Evolutionary conservation across 2,888 invertebrate species (phyloP).

Genomic region (Leucophora obtusa): DNA sequence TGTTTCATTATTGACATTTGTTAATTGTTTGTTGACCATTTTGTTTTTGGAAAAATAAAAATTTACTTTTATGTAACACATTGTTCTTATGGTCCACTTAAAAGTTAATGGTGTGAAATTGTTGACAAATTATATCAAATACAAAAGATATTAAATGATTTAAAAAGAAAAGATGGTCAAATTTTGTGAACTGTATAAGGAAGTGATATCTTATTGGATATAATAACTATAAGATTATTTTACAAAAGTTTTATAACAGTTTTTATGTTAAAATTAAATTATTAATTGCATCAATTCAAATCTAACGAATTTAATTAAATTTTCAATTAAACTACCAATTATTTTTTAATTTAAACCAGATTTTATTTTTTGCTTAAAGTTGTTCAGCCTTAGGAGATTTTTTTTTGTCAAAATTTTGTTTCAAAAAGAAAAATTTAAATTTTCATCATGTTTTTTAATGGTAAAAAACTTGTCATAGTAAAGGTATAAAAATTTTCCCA

Average conservation of each 20-base stretch:
- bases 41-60: constrained; percentile 34
- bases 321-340: background rate
- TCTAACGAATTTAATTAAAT: too few species aligned
- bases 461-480: constrained; percentile 33
- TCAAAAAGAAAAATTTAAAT: background rate
- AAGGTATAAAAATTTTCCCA: constrained; percentile 54
- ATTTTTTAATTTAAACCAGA: background rate
- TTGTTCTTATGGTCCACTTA: constrained; percentile 46
- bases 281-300: too few species aligned
- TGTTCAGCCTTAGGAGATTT: background rate
- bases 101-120: constrained; percentile 8
- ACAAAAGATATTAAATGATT: background rate
- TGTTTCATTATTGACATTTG: constrained; percentile 51
- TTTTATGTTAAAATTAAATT: too few species aligned
- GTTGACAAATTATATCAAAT: background rate
- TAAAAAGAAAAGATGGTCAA: background rate
- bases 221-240: too few species aligned
- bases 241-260: too few species aligned
- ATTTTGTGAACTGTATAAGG: too few species aligned
- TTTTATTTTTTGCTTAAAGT: background rate
- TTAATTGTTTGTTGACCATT: constrained; percentile 62
- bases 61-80: constrained; percentile 46
- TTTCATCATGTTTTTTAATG: background rate
- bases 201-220: too few species aligned
- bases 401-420: background rate